Base-by-base conservation (phyloP, 2,888 invertebrate species). In the Piscicola geometra region DNA sequence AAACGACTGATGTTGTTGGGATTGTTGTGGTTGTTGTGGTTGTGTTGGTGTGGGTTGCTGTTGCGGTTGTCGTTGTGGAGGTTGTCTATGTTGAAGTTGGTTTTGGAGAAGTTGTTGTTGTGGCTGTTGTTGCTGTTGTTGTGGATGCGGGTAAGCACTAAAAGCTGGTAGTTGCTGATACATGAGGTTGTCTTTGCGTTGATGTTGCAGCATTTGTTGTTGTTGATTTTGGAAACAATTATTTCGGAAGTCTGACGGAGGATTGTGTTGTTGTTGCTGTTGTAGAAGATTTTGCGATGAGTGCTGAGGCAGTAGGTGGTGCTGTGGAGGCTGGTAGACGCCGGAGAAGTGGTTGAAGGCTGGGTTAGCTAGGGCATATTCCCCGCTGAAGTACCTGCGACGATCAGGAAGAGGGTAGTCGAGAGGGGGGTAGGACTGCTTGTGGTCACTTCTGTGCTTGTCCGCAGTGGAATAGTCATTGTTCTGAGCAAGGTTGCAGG, bases 391-490 rank as follows among this genome's bases (percentile, higher is more conserved):
- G 1, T 90, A 85, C 72, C 88, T 87, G 80, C 88, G 88, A 79
- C 87, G 87, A n/a, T 90, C 88, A 80, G 88, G 88, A n/a, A n/a
- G n/a, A 9, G 88, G 87, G 71, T 90, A 83, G 5, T 90, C 89
- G 79, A 88, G 81, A 82, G 89, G 89, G 81, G 89, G 89, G 81
- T 89, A 87, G 1, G 89, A 89, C 82, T 89, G 89, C 47, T 89
- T 83, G 47, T 89, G 83, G 3, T 89, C 87, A 30, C 89, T 83
- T 0, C 89, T 89, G 80, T 89, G 88, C 0, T 56, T 56, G 21
- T 56, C 60, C 3, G 60, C 15, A 21, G 5, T 25, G 3, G 60
- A 21, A n/a, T 56, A 56, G 3, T 56, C 60, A 56, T n/a, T n/a
- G n/a, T n/a, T n/a, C n/a, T n/a, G n/a, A n/a, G n/a, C n/a, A n/a